Evolutionary conservation across 2,888 invertebrate species (phyloP).

Genomic region (Halictus ligatus): DNA sequence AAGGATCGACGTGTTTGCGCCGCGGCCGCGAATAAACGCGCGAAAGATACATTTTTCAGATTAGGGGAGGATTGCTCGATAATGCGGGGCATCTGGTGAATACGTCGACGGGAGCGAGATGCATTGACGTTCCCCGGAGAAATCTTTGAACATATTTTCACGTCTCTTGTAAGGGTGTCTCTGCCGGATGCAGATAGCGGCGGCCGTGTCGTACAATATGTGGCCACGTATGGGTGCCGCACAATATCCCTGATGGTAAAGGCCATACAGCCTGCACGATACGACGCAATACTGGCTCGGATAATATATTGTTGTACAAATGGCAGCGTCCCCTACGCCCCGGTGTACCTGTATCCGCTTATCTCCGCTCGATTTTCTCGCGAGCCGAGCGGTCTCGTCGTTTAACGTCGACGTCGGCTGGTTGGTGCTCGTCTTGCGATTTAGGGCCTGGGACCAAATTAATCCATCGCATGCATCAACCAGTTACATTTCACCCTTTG

Average conservation of each 20-base stretch:
- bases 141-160: constrained; percentile 83
- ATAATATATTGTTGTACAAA: constrained; percentile 82
- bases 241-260: constrained; percentile 82
- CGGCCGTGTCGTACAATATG: constrained; percentile 71
- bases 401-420: constrained; percentile 30
- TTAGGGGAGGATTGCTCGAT: constrained; percentile 65
- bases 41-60: constrained; percentile 67
- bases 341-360: constrained; percentile 61
- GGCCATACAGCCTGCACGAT: constrained; percentile 80
- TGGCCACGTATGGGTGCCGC: constrained; percentile 71
- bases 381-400: constrained; percentile 27
- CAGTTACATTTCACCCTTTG: constrained; percentile 30
- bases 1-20: background rate
- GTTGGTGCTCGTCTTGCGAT: constrained; percentile 26
- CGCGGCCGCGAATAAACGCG: constrained; percentile 25
- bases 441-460: background rate
- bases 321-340: constrained; percentile 63
- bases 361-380: constrained; percentile 68
- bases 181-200: constrained; percentile 84
- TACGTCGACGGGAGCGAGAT: constrained; percentile 42
- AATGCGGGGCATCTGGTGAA: constrained; percentile 55
- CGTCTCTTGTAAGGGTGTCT: constrained; percentile 80
- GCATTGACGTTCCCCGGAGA: constrained; percentile 77
- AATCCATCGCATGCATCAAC: background rate
- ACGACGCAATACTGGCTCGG: constrained; percentile 76